Base-by-base conservation (phyloP, 2,113 vertebrate genomes). In the Brachyhypopomus occidentalis region DNA sequence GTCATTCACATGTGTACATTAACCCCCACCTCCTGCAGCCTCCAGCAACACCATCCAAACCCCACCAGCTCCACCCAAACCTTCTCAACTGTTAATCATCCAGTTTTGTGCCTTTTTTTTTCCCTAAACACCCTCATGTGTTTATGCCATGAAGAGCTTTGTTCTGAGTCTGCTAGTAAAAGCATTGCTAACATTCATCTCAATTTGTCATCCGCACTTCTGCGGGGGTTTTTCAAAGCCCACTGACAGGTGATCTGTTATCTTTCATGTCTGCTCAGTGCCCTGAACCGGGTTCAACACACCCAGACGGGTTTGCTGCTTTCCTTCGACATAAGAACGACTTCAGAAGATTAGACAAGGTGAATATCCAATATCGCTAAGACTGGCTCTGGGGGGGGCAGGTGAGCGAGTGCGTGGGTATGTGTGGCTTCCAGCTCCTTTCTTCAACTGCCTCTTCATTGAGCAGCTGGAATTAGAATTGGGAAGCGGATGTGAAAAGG, bases 1-100 rank as follows among this genome's bases (percentile, higher is more conserved):
- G 81, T 72, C 0, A 11, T 84, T 90, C 88, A 73, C 38, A 78
- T 69, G 75, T 81, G 84, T 88, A 2, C 56, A 27, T 85, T 36
- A 72, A 86, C 58, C 34, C n/a, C 11, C 11, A 76, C 63, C n/a
- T 84, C 45, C 85, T 19, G 12, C 52, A 60, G 41, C 23, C 19
- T 75, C 48, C 30, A 69, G 84, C 73, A 84, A 38, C 86, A 22
- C 41, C 56, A 56, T 22, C 22, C 76, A 60, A 25, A 66, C 85
- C 72, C 88, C 84, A 87, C 75, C 79, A n/a, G 78, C 41, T 56
- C 45, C 81, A 84, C 55, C 72, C 1, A 86, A 85, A 70, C 63
- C 66, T 69, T 23, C 76, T 67, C 7, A 8, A 78, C 55, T 77
- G 81, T 75, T 62, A 84, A 85, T 84, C 36, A 79, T 75, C 75